These are phyloP conservation scores for Hippocampus abdominalis DNA, from an alignment of 2,113 vertebrate species.

Conservation along the genomic window DNA sequence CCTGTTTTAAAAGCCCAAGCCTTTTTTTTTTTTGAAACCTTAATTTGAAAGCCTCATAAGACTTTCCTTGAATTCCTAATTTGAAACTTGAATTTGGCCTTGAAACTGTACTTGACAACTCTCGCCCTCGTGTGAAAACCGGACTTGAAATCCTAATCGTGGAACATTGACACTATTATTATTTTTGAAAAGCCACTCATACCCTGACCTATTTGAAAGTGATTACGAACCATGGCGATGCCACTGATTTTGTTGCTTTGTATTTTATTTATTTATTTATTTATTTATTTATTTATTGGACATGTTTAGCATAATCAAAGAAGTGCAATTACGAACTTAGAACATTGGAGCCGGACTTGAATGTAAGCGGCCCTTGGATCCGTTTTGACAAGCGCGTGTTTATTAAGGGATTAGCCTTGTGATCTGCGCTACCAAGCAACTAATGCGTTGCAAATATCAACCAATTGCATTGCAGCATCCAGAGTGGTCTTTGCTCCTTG, in stretches of 20 bases:
- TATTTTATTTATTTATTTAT: neutral
- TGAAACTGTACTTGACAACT: too few relatives aligned
- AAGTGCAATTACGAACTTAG: neutral
- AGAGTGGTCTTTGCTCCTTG: slow-evolving; percentile 49
- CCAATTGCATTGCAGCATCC: slow-evolving; percentile 45
- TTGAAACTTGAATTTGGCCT: too few relatives aligned
- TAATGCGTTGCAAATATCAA: slow-evolving; percentile 40
- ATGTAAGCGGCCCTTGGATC: slow-evolving; percentile 16
- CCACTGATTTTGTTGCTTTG: neutral
- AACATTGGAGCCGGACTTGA: neutral
- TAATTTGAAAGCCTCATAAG: too few relatives aligned
- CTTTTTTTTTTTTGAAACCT: too few relatives aligned
- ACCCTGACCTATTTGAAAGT: too few relatives aligned
- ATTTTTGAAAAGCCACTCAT: too few relatives aligned
- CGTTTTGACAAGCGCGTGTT: slow-evolving; percentile 14
- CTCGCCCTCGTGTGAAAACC: too few relatives aligned
- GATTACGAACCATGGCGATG: neutral
- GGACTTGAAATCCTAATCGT: too few relatives aligned
- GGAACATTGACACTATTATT: too few relatives aligned
- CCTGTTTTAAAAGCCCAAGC: too few relatives aligned
- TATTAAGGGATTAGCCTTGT: slow-evolving; percentile 26
- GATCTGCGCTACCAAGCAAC: slow-evolving; percentile 45
- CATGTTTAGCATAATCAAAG: neutral
- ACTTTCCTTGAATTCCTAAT: too few relatives aligned
- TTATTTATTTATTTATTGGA: too few relatives aligned